A percentile compares a stretch with the other conserved stretches of the same genome.
phyloP scores from a whole-genome alignment of 2,888 invertebrate genomes.

The Lepidochitona cinerea region DNA sequence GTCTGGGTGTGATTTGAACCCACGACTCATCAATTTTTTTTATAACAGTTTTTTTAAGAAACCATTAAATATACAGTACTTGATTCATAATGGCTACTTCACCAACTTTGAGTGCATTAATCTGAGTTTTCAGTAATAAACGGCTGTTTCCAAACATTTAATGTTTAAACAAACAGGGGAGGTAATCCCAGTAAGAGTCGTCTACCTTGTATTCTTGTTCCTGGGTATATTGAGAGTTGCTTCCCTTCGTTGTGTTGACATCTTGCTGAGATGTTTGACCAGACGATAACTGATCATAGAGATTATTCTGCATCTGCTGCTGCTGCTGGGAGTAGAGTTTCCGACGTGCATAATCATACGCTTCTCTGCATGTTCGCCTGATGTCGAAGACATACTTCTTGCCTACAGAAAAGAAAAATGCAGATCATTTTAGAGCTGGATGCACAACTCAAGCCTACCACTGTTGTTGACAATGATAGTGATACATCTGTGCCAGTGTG shows the following conservation, averaged over 20 bases:
- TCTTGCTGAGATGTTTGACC: not conserved
- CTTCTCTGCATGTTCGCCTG: constrained; percentile 88
- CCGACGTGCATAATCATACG: constrained; percentile 88
- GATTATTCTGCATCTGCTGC: not conserved
- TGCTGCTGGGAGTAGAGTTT: constrained; percentile 76
- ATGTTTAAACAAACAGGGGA: no score
- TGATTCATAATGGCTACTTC: no score
- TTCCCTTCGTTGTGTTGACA: not conserved
- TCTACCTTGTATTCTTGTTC: not conserved
- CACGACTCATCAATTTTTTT: no score
- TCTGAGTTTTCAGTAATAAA: no score
- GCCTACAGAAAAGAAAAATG: constrained; percentile 72
- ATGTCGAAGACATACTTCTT: constrained; percentile 94
- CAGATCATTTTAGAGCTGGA: no score
- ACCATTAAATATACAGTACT: no score
- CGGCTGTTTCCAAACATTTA: no score
- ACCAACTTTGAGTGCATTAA: no score
- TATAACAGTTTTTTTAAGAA: no score
- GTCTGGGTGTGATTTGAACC: no score
- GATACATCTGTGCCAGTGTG: not conserved
- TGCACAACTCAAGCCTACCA: not conserved
- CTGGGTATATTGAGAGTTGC: not conserved
- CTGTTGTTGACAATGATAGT: not conserved
- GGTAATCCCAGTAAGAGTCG: no score
- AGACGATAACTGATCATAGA: not conserved